A percentile compares a stretch with the other conserved stretches of the same genome.
These are phyloP conservation scores for Mustela nigripes DNA, from an alignment of 2,113 vertebrate species.

Conservation along the genomic window DNA sequence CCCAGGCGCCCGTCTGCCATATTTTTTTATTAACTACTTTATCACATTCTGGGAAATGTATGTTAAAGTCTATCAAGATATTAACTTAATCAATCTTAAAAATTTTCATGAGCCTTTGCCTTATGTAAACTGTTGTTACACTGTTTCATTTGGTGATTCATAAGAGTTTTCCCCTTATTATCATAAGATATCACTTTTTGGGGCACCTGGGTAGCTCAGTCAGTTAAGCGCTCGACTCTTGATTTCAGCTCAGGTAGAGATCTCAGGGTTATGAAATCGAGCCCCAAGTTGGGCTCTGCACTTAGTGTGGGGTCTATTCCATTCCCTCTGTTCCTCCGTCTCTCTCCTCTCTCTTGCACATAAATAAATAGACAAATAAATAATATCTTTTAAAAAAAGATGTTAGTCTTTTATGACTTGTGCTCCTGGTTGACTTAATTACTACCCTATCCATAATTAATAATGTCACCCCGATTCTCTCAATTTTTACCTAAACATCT, in stretches of 20 bases:
- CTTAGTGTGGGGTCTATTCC: too few relatives aligned
- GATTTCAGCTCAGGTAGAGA: too few relatives aligned
- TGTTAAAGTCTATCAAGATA: background rate
- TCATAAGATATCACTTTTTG: background rate
- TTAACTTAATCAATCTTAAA: background rate
- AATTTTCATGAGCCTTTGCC: background rate
- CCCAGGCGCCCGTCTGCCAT: background rate
- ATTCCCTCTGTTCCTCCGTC: too few relatives aligned
- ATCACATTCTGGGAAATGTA: background rate
- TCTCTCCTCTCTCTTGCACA: too few relatives aligned
- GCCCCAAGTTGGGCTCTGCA: too few relatives aligned
- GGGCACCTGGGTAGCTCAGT: too few relatives aligned
- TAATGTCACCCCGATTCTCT: background rate
- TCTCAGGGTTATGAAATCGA: too few relatives aligned
- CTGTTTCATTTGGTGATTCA: background rate
- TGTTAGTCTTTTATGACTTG: background rate
- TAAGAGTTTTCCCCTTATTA: background rate
- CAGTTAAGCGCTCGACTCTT: too few relatives aligned
- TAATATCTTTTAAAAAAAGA: too few relatives aligned
- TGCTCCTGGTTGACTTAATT: background rate
- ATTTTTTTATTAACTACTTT: background rate
- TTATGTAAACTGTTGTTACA: background rate
- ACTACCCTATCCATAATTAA: background rate
- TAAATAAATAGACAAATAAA: too few relatives aligned
- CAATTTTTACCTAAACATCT: background rate